Evolutionary conservation across 2,797 vertebrate genomes (phyloP), one percentile per base, ranked within the genome.

Genomic region (Taeniopygia guttata): DNA sequence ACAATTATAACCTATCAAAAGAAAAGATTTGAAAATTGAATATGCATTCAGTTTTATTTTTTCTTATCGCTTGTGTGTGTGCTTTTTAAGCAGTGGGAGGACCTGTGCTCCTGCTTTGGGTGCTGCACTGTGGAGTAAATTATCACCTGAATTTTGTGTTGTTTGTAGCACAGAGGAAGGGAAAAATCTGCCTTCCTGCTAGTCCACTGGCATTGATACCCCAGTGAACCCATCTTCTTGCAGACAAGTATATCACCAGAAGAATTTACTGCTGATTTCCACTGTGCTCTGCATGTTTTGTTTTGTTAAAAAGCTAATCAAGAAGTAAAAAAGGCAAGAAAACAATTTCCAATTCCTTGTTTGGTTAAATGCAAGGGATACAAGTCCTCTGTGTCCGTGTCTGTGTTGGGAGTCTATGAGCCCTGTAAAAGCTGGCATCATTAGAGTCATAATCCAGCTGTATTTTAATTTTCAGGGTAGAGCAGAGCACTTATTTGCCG

Each of bases 381-480:
- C 26, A 23, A 67, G 59, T 83, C 81, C 38, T 78, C 67, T 3
- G 6, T 8, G 22, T 23, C 72, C 5, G 0, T 42, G 75, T 54
- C 19, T 64, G 51, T 55, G 26, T 4, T 70, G 85, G 42, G 83
- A 74, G 45, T 64, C 76, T 86, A 10, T 23, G 66, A 93, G 73
- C 84, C 73, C 77, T 49, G 67, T 15, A 72, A 66, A 80, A 92
- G 73, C 82, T 79, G 87, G 74, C 69, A 58, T 78, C 15, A 5
- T 84, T 83, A 70, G 51, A 27, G 63, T 23, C 1, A 0, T 26
- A 81, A 90, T 86, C 79, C 66, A 73, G 83, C 66, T 96, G 89
- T 36, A 93, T 86, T 93, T 94, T 86, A 73, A 95, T 91, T 94
- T 81, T 78, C 82, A 55, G 83, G 36, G 48, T 55, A 75, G 26